phyloP scores from a whole-genome alignment of 2,888 invertebrate species.

The Orthosia gothica region DNA sequence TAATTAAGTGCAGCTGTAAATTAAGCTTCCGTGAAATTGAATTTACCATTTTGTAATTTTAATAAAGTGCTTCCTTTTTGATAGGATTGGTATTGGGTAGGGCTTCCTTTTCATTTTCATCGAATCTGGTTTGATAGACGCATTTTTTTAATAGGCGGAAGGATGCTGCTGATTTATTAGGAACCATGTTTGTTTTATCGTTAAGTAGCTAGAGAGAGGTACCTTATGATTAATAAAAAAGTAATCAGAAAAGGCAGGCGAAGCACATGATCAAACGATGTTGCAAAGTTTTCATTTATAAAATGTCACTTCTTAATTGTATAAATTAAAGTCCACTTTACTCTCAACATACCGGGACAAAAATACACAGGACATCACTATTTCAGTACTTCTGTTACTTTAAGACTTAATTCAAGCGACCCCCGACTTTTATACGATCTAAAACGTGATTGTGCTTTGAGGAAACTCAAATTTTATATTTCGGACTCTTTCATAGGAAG shows the following conservation, averaged over 20 bases:
- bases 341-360: slow-evolving; percentile 10
- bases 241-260: no score
- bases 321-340: neutral
- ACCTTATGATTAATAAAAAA: no score
- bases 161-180: no score
- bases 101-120: no score
- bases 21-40: neutral
- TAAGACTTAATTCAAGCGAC: slow-evolving; percentile 45
- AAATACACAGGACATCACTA: slow-evolving; percentile 27
- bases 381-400: slow-evolving; percentile 28
- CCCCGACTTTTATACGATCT: slow-evolving; percentile 52
- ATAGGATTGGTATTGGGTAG: no score
- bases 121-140: no score
- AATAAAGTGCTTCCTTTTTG: neutral
- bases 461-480: slow-evolving; percentile 52
- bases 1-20: slow-evolving; percentile 1
- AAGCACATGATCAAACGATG: no score
- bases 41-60: neutral
- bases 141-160: no score
- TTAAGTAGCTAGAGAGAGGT: no score
- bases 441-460: slow-evolving; percentile 50
- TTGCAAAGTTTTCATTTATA: no score
- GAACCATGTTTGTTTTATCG: no score
- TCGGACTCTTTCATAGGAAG: slow-evolving; percentile 22
- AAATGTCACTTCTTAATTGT: no score